Percentiles rank a stretch among this genome's conserved stretches.
Conservation (phyloP, 1,140 invertebrate species). For the Lepidotrigona ventralis region DNA sequence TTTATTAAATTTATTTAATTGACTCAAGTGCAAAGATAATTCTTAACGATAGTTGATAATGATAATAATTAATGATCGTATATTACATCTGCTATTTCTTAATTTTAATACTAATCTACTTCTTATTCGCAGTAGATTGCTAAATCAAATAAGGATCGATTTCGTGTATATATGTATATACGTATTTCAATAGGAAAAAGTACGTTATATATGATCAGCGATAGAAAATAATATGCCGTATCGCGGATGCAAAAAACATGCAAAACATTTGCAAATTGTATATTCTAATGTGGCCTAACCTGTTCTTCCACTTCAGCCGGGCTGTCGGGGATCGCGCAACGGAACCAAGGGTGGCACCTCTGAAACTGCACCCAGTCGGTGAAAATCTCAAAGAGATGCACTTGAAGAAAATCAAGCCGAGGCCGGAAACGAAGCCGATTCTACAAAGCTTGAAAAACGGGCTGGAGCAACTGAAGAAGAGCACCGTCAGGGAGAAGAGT, state of each 20-base stretch:
- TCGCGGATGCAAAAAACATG: slow-evolving; percentile 38
- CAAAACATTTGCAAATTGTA: slow-evolving; percentile 28
- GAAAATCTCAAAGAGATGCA: slow-evolving; percentile 75
- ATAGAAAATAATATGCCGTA: slow-evolving; percentile 35
- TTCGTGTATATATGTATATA: background rate
- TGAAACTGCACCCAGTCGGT: slow-evolving; percentile 68
- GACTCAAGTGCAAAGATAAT: background rate
- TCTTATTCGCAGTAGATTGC: no score
- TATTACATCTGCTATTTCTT: no score
- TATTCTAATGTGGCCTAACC: slow-evolving; percentile 45
- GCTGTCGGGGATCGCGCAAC: slow-evolving; percentile 77
- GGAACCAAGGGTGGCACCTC: slow-evolving; percentile 75
- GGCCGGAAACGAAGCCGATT: slow-evolving; percentile 75
- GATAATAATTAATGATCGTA: no score
- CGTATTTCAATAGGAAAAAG: background rate
- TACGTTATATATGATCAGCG: background rate
- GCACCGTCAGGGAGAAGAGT: slow-evolving; percentile 68
- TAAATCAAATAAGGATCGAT: background rate
- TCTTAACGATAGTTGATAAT: background rate
- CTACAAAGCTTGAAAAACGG: slow-evolving; percentile 75
- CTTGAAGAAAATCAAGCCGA: slow-evolving; percentile 78
- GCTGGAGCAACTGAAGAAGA: slow-evolving; percentile 75
- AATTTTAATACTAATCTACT: no score
- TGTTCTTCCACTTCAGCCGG: slow-evolving; percentile 69
- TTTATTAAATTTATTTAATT: background rate